phyloP scores from a whole-genome alignment of 2,888 invertebrate species.

The Sinelater perroti region DNA sequence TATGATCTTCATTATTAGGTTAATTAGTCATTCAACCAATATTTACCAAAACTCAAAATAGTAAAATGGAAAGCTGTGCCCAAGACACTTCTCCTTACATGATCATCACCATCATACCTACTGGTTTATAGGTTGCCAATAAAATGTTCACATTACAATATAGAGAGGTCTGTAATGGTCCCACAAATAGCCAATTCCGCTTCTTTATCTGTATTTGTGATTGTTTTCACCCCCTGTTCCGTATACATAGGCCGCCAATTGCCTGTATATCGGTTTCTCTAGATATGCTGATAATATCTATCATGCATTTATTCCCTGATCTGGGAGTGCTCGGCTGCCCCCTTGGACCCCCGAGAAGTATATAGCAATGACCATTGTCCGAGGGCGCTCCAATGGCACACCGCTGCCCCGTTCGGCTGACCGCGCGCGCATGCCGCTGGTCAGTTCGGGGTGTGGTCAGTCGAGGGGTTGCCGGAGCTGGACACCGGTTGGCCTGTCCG shows the following conservation, averaged over 20 bases:
- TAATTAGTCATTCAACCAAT: no score
- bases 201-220: constrained; percentile 43
- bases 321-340: no score
- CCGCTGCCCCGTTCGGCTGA: constrained; percentile 33
- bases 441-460: constrained; percentile 59
- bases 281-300: constrained; percentile 33
- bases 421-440: constrained; percentile 54
- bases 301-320: constrained; percentile 21
- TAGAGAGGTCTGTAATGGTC: constrained; percentile 44
- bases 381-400: constrained; percentile 29
- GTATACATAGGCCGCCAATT: constrained; percentile 36
- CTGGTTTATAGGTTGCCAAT: no score
- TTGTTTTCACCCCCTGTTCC: constrained; percentile 39
- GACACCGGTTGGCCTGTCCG: constrained; percentile 50
- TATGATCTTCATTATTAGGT: no score
- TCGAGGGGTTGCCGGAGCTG: constrained; percentile 51
- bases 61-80: no score
- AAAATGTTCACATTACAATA: constrained; percentile 40
- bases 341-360: no score
- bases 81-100: no score
- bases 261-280: constrained; percentile 29
- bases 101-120: no score
- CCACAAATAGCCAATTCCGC: constrained; percentile 43
- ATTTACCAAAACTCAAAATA: no score
- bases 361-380: constrained; percentile 34